Evolutionary conservation across 2,888 invertebrate genomes (phyloP).

Genomic region (Drosophila cognata): DNA sequence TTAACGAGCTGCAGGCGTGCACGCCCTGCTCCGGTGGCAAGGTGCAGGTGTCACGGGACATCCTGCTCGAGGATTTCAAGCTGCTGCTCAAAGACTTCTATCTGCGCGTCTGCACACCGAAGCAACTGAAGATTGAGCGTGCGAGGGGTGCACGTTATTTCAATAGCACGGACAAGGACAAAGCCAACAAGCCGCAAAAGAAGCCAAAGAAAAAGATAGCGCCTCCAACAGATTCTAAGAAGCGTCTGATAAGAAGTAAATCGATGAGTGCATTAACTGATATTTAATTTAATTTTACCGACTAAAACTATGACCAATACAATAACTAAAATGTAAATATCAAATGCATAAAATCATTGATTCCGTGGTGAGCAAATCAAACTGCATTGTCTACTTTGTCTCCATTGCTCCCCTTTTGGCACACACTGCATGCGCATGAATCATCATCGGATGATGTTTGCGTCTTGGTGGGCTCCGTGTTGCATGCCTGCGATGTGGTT

Average conservation of each 20-base stretch:
- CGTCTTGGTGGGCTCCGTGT: slow-evolving; percentile 1
- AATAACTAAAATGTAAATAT: slow-evolving; percentile 19
- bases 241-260: slow-evolving; percentile 41
- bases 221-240: slow-evolving; percentile 15
- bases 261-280: slow-evolving; percentile 37
- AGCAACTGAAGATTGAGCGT: slow-evolving; percentile 42
- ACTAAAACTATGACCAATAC: slow-evolving; percentile 5
- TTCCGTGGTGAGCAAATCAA: background rate
- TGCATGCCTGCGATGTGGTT: background rate
- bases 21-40: slow-evolving; percentile 56
- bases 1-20: slow-evolving; percentile 84
- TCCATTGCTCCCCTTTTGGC: background rate
- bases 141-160: slow-evolving; percentile 47
- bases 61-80: slow-evolving; percentile 83
- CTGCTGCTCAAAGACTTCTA: slow-evolving; percentile 83
- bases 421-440: background rate
- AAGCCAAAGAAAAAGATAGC: slow-evolving; percentile 1
- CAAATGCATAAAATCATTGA: background rate
- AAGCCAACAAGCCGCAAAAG: slow-evolving; percentile 19
- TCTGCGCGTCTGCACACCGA: slow-evolving; percentile 71
- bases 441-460: background rate
- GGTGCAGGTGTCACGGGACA: slow-evolving; percentile 75
- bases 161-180: slow-evolving; percentile 16
- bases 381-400: background rate
- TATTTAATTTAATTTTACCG: slow-evolving; percentile 4